phyloP scores from a whole-genome alignment of 2,113 vertebrate species.

The Chamaetylas fuelleborni region DNA sequence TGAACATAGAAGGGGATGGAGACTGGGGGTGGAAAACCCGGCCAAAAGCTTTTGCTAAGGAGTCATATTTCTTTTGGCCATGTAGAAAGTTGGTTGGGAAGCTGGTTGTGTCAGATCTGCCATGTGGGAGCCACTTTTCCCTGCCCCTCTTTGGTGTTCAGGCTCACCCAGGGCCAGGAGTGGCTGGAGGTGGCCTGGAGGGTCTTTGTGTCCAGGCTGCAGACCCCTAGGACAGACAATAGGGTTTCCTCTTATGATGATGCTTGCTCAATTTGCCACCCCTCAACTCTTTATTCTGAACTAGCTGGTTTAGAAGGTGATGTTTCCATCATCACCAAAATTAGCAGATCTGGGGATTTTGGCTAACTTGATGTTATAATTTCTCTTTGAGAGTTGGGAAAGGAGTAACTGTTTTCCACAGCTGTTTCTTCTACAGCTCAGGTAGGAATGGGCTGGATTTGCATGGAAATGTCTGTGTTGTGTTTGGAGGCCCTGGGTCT shows the following conservation, averaged over 20 bases:
- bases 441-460: neutral
- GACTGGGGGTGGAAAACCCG: neutral
- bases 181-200: neutral
- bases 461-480: rapidly evolving
- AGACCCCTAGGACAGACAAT: neutral
- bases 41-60: neutral
- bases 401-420: neutral
- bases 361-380: neutral
- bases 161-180: neutral
- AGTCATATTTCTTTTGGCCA: neutral
- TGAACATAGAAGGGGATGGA: rapidly evolving
- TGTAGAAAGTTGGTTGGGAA: neutral
- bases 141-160: neutral
- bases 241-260: neutral
- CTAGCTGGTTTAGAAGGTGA: neutral
- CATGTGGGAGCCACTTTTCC: neutral
- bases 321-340: neutral
- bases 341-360: neutral
- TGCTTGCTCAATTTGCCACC: neutral
- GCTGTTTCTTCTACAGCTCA: neutral
- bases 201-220: neutral
- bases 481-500: neutral
- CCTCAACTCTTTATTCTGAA: neutral
- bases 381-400: neutral
- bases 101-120: neutral